phyloP scores from a whole-genome alignment of 1,140 invertebrate genomes.

The Drosophila bifasciata region DNA sequence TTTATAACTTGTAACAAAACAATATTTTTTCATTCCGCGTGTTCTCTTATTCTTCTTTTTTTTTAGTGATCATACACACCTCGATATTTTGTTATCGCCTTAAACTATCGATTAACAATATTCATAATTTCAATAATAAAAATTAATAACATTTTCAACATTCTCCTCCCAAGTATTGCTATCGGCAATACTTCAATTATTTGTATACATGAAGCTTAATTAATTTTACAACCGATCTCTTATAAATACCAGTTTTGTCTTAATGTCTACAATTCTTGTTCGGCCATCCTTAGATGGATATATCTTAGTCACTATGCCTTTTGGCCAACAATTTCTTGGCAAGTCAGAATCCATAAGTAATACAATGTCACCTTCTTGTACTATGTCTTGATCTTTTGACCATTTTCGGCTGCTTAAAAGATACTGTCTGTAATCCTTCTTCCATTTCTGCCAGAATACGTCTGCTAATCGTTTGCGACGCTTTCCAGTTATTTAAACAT shows the following conservation, averaged over 20 bases:
- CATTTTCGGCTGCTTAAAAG: slow-evolving; percentile 6
- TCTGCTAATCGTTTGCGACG: neutral
- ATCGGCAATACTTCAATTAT: neutral
- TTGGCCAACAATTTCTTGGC: slow-evolving; percentile 34
- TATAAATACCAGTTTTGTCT: slow-evolving; percentile 11
- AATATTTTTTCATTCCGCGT: no score
- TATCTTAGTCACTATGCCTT: slow-evolving; percentile 33
- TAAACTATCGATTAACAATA: no score
- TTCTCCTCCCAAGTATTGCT: no score
- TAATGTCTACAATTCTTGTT: slow-evolving; percentile 37
- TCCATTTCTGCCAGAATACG: slow-evolving; percentile 9
- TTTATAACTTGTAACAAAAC: no score
- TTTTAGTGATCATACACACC: no score
- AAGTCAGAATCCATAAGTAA: slow-evolving; percentile 9
- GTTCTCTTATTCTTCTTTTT: no score
- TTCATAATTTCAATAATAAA: no score
- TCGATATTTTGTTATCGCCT: no score
- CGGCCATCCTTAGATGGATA: slow-evolving; percentile 40
- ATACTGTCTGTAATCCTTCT: slow-evolving; percentile 6
- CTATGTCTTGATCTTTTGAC: slow-evolving; percentile 2
- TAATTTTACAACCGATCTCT: slow-evolving; percentile 7
- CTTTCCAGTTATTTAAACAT: slow-evolving; percentile 8
- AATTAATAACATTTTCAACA: no score
- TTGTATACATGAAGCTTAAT: slow-evolving; percentile 10
- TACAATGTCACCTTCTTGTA: slow-evolving; percentile 6